phyloP scores from a whole-genome alignment of 2,888 invertebrate genomes.

The Luperina testacea region DNA sequence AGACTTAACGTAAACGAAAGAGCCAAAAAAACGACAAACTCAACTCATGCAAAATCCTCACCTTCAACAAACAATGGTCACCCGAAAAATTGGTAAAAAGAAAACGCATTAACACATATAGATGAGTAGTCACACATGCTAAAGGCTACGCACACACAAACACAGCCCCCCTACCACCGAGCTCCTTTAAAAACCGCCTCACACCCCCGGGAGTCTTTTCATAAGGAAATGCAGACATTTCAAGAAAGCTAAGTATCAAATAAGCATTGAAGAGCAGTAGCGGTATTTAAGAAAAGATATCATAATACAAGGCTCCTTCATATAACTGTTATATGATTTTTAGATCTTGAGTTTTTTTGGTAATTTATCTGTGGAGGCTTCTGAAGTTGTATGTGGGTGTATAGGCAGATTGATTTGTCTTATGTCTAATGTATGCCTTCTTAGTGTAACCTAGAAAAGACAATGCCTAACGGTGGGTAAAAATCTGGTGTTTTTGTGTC shows the following conservation, averaged over 20 bases:
- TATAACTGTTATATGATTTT: slow-evolving; percentile 64
- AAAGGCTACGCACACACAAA: slow-evolving; percentile 76
- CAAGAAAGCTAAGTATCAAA: slow-evolving; percentile 89
- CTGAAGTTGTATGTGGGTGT: slow-evolving; percentile 38
- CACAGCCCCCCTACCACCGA: slow-evolving; percentile 69
- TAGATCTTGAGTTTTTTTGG: slow-evolving; percentile 39
- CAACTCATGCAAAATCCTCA: slow-evolving; percentile 39
- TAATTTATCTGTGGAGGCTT: slow-evolving; percentile 6
- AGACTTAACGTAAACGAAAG: not conserved
- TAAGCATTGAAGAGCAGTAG: slow-evolving; percentile 82
- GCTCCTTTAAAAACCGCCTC: slow-evolving; percentile 84
- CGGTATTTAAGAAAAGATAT: slow-evolving; percentile 80
- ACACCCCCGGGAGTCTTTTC: slow-evolving; percentile 85
- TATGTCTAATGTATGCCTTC: slow-evolving; percentile 20
- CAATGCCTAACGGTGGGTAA: slow-evolving; percentile 47
- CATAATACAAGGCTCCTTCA: slow-evolving; percentile 73
- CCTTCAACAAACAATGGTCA: slow-evolving; percentile 69
- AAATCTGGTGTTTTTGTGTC: slow-evolving; percentile 6
- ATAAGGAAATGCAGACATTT: slow-evolving; percentile 91
- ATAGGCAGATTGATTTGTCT: slow-evolving; percentile 27
- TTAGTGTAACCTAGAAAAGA: slow-evolving; percentile 42
- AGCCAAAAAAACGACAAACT: not conserved
- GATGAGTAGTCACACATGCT: slow-evolving; percentile 86
- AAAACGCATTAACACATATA: slow-evolving; percentile 91
- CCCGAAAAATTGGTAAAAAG: slow-evolving; percentile 90